Percentiles rank a stretch among this genome's conserved stretches.
phyloP scores from a whole-genome alignment of 2,797 vertebrate genomes.

The Sebastes oblongus region DNA sequence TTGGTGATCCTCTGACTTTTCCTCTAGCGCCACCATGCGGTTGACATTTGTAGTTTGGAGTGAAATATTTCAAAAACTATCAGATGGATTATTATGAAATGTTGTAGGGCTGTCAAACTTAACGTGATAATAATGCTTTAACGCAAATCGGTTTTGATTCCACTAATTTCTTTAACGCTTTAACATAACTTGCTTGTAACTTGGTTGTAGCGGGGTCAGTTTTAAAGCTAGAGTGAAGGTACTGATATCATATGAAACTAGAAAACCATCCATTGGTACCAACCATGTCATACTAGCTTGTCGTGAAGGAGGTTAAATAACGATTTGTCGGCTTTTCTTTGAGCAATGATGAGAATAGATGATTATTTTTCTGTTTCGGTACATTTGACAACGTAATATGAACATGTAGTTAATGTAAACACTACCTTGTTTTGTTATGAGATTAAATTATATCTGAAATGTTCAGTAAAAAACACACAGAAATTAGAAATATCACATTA shows the following conservation, averaged over 20 bases:
- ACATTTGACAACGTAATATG: not conserved
- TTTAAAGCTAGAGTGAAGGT: fast-evolving
- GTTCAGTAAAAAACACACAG: not conserved
- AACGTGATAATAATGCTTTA: no score
- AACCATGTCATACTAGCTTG: no score
- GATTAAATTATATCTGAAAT: not conserved
- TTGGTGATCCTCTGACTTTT: not conserved
- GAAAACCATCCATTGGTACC: no score
- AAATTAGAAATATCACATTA: not conserved
- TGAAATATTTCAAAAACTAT: not conserved
- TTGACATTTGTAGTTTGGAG: not conserved
- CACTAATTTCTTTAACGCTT: no score
- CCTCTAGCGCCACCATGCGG: not conserved
- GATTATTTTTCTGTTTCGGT: not conserved
- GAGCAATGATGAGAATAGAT: not conserved
- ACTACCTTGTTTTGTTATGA: not conserved
- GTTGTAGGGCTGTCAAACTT: no score
- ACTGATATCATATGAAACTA: no score
- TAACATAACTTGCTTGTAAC: no score
- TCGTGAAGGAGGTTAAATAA: no score
- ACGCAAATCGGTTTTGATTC: no score
- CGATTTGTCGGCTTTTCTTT: not conserved
- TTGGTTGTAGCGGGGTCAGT: no score
- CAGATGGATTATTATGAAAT: not conserved
- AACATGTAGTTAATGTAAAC: not conserved